Conservation (phyloP, 2,888 invertebrate species). For the Lepidocyrtinus sp. region DNA sequence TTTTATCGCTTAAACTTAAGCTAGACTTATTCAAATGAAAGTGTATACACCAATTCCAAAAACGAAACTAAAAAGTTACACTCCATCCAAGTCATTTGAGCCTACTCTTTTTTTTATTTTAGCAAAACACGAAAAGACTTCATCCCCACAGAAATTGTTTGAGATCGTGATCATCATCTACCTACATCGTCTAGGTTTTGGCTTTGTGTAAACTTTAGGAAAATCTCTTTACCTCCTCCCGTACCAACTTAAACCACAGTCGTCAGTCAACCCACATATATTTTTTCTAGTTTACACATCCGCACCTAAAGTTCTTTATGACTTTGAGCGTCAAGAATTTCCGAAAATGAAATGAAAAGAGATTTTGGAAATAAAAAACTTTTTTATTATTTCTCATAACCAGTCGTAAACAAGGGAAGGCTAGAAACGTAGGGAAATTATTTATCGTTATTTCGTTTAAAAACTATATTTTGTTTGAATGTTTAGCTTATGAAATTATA, state of each 20-base stretch:
- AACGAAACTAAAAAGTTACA: too few species aligned
- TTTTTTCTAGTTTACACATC: too few species aligned
- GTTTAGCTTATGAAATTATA: too few species aligned
- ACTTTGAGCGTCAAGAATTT: constrained; percentile 24
- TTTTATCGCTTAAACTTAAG: not conserved
- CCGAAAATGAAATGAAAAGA: constrained; percentile 16
- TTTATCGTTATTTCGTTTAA: too few species aligned
- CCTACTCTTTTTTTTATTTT: not conserved
- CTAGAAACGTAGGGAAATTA: not conserved
- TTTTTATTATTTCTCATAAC: constrained; percentile 30
- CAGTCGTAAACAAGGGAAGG: not conserved
- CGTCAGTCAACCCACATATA: constrained; percentile 31
- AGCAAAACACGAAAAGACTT: not conserved
- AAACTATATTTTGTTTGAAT: too few species aligned
- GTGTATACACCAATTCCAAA: too few species aligned
- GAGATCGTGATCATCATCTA: too few species aligned
- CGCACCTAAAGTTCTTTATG: constrained; percentile 30
- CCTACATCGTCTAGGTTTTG: too few species aligned
- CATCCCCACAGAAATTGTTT: not conserved
- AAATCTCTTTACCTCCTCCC: too few species aligned
- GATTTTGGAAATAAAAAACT: constrained; percentile 20
- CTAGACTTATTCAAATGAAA: too few species aligned
- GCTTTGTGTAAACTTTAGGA: too few species aligned
- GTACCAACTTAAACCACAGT: constrained; percentile 24
- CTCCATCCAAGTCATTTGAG: not conserved